A percentile compares a stretch with the other conserved stretches of the same genome.
phyloP scores from a whole-genome alignment of 1,140 invertebrate species.

The Ooceraea biroi region DNA sequence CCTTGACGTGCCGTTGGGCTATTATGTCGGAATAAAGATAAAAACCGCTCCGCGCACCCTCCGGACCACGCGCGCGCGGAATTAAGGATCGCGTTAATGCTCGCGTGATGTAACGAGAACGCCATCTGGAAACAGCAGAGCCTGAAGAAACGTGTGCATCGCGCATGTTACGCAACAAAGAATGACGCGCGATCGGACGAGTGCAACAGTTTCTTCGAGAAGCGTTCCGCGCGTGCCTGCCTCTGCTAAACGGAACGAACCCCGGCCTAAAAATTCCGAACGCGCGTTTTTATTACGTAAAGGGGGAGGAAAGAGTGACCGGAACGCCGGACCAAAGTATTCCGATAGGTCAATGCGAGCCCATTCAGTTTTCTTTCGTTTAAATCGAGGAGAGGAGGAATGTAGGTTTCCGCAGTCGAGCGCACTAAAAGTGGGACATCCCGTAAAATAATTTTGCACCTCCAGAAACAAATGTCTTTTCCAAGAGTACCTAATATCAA shows the following conservation, averaged over 20 bases:
- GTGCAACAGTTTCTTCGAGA: constrained; percentile 28
- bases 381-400: constrained; percentile 17
- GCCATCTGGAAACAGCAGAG: background rate
- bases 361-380: constrained; percentile 3
- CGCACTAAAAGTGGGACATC: background rate
- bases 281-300: constrained; percentile 48
- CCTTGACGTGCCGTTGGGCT: constrained; percentile 67
- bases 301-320: background rate
- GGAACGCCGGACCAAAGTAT: background rate
- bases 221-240: constrained; percentile 69
- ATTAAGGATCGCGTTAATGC: constrained; percentile 68
- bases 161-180: background rate
- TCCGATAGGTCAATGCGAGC: constrained; percentile 13
- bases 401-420: background rate
- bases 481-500: background rate
- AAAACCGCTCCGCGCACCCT: constrained; percentile 22
- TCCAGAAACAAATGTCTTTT: background rate
- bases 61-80: constrained; percentile 38
- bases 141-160: constrained; percentile 11
- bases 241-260: constrained; percentile 34
- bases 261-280: constrained; percentile 60
- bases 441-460: background rate
- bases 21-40: constrained; percentile 65
- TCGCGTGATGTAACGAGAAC: constrained; percentile 42
- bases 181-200: constrained; percentile 18